Percentiles rank a stretch among this genome's conserved stretches.
Conservation (phyloP, 2,888 invertebrate species). For the Diadromus collaris region DNA sequence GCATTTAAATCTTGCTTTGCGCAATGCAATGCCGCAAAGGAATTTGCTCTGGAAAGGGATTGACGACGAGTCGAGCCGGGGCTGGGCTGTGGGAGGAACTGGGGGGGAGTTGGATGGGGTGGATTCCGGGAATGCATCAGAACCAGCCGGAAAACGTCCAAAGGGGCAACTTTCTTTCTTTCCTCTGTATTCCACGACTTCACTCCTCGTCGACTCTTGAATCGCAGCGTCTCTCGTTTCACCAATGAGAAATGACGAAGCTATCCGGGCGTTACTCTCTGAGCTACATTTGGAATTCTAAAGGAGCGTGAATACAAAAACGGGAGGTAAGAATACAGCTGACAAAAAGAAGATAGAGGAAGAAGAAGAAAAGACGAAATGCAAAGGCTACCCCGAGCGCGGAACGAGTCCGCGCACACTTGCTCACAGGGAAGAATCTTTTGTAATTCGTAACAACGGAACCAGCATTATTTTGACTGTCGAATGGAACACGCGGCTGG, state of each 20-base stretch:
- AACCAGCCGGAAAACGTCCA: constrained; percentile 33
- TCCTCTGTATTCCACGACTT: constrained; percentile 1
- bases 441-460: constrained; percentile 29
- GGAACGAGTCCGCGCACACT: background rate
- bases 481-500: constrained; percentile 11
- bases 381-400: constrained; percentile 18
- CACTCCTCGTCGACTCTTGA: constrained; percentile 22
- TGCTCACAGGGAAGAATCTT: constrained; percentile 23
- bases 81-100: constrained; percentile 3
- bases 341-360: constrained; percentile 8
- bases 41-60: constrained; percentile 7
- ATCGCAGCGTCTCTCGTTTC: constrained; percentile 13
- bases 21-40: constrained; percentile 25
- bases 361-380: constrained; percentile 9
- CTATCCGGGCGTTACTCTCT: constrained; percentile 47
- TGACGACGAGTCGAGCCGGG: background rate
- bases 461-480: constrained; percentile 45
- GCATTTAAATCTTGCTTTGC: constrained; percentile 48
- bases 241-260: constrained; percentile 51
- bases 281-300: constrained; percentile 54
- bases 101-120: background rate
- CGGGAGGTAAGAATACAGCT: constrained; percentile 1
- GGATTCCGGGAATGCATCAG: constrained; percentile 35
- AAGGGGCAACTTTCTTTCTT: constrained; percentile 40
- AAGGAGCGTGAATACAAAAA: constrained; percentile 38